phyloP scores from a whole-genome alignment of 1,140 invertebrate species.

The Drosophila mauritiana region DNA sequence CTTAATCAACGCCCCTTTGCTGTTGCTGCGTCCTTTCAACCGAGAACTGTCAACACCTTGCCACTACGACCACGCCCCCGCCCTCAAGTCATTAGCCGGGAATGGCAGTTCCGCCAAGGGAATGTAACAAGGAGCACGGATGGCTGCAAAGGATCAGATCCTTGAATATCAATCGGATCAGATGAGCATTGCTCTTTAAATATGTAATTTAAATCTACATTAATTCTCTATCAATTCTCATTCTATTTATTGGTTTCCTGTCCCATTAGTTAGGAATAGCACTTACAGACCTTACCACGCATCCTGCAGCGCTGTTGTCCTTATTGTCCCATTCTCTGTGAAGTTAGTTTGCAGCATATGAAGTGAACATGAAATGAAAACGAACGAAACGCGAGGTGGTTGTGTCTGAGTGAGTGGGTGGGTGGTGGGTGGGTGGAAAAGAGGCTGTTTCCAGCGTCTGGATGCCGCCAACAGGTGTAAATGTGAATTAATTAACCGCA shows the following conservation, averaged over 20 bases:
- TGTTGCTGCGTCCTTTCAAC: conserved; percentile 23
- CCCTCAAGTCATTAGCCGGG: conserved; percentile 16
- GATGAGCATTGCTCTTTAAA: neutral
- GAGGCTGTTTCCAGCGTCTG: conserved; percentile 51
- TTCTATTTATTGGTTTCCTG: neutral
- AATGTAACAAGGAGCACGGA: neutral
- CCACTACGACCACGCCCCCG: conserved; percentile 1
- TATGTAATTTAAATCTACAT: no score
- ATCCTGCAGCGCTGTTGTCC: conserved; percentile 16
- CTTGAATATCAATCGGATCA: neutral
- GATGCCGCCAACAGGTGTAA: conserved; percentile 78
- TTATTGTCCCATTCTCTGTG: conserved; percentile 26
- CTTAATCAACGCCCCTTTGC: conserved; percentile 47
- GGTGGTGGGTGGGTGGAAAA: conserved; percentile 1
- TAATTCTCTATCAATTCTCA: neutral
- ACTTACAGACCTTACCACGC: neutral
- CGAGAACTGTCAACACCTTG: conserved; percentile 47
- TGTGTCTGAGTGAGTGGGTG: neutral
- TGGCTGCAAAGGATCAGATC: neutral
- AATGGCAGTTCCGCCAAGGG: neutral
- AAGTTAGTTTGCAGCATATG: conserved; percentile 71
- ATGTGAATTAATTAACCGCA: conserved; percentile 84
- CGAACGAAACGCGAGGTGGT: conserved; percentile 2
- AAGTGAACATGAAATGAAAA: conserved; percentile 60
- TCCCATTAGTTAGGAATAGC: neutral